These are phyloP conservation scores for Campopleginae sp. DNA, from an alignment of 2,888 invertebrate genomes.

Conservation along the genomic window DNA sequence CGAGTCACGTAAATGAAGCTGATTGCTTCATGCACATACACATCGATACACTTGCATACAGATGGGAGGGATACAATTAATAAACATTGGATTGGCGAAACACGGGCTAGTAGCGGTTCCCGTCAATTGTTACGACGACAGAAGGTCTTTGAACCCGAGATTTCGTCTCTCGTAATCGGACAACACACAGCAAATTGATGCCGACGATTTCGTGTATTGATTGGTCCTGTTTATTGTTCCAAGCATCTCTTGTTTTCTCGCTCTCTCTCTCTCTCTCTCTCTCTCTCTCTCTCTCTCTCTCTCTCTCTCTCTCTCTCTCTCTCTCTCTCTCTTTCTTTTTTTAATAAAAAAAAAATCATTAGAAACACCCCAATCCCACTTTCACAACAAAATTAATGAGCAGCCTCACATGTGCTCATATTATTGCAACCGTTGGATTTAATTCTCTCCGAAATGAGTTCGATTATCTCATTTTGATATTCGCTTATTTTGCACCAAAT, in stretches of 20 bases:
- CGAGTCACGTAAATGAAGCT: conserved; percentile 62
- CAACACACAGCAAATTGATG: conserved; percentile 58
- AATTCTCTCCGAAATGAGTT: background rate
- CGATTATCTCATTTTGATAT: background rate
- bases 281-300: background rate
- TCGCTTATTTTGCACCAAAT: background rate
- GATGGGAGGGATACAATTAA: background rate
- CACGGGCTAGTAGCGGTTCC: conserved; percentile 53
- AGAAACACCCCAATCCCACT: background rate
- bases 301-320: background rate
- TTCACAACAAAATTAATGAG: background rate
- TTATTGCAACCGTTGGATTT: background rate
- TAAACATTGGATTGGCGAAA: conserved; percentile 47
- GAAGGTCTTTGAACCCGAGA: conserved; percentile 63
- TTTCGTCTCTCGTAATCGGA: conserved; percentile 49
- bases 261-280: background rate
- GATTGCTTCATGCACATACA: conserved; percentile 24
- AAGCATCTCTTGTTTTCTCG: conserved; percentile 10
- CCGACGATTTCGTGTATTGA: conserved; percentile 59
- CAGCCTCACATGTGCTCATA: background rate
- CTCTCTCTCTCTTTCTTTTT: background rate
- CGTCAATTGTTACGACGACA: conserved; percentile 64
- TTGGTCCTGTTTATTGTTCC: background rate
- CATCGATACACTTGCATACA: background rate
- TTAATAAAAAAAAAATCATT: conserved; percentile 17